Evolutionary conservation across 2,888 invertebrate species (phyloP).

Genomic region (Amorpha juglandis): DNA sequence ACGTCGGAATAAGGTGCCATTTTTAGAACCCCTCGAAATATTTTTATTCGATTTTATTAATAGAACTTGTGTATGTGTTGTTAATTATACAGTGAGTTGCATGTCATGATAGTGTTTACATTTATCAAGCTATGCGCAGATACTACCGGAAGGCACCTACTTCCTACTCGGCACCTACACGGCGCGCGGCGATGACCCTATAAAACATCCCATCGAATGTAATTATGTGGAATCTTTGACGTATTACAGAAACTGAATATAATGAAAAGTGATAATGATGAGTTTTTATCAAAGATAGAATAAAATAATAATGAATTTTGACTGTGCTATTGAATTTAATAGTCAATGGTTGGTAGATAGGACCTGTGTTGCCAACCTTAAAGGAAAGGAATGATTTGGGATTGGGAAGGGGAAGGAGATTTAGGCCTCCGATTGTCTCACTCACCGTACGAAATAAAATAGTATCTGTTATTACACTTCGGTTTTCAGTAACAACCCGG

Average conservation of each 20-base stretch:
- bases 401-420: no score
- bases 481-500: no score
- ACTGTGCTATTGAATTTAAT: no score
- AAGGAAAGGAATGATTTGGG: no score
- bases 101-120: slow-evolving; percentile 3
- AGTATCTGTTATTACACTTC: no score
- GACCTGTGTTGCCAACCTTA: background rate
- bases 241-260: no score
- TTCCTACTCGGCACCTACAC: slow-evolving; percentile 14
- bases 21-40: background rate
- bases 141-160: slow-evolving; percentile 1
- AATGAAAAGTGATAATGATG: no score
- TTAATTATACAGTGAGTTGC: slow-evolving; percentile 1
- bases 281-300: no score
- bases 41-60: background rate
- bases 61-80: slow-evolving; percentile 3
- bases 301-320: no score
- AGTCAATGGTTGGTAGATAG: no score
- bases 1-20: background rate
- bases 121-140: slow-evolving; percentile 4
- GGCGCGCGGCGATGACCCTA: background rate
- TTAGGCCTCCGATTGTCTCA: no score
- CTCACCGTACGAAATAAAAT: no score
- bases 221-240: background rate
- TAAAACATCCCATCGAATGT: slow-evolving; percentile 3